These are phyloP conservation scores for Papilio polytes DNA, from an alignment of 1,140 invertebrate species.

Conservation along the genomic window DNA sequence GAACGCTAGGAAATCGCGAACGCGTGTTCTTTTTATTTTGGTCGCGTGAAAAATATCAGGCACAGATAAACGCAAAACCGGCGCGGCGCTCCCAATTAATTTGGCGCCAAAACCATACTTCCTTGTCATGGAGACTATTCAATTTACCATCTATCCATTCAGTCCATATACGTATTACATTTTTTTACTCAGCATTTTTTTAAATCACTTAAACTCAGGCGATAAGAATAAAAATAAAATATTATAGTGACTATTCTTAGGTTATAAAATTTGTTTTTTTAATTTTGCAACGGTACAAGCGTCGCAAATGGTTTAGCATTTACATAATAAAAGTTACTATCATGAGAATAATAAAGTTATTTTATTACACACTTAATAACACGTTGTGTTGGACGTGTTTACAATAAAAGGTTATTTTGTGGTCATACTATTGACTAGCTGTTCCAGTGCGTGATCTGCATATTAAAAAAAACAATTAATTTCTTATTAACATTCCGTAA, in stretches of 20 bases:
- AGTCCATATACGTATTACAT: neutral
- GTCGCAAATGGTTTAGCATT: neutral
- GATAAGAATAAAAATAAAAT: neutral
- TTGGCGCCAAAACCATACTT: slow-evolving; percentile 28
- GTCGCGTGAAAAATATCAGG: slow-evolving; percentile 21
- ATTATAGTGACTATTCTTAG: neutral
- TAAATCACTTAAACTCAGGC: too few species aligned
- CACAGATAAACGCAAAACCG: slow-evolving; percentile 33
- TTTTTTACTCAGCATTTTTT: too few species aligned
- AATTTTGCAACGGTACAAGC: neutral
- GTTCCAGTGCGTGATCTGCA: too few species aligned
- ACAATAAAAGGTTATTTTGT: neutral
- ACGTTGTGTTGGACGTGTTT: neutral
- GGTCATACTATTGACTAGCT: neutral
- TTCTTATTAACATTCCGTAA: too few species aligned
- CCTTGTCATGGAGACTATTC: neutral
- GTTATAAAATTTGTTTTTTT: neutral
- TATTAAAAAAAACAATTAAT: too few species aligned
- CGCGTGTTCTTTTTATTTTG: slow-evolving; percentile 33
- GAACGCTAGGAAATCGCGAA: slow-evolving; percentile 13
- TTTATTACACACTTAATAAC: neutral
- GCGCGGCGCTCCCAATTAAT: slow-evolving; percentile 30
- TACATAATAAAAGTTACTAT: neutral
- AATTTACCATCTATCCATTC: neutral
- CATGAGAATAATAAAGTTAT: neutral